A percentile compares a stretch with the other conserved stretches of the same genome.
These are phyloP conservation scores for Ancistrus triradiatus DNA, from an alignment of 2,113 vertebrate species.

Conservation along the genomic window DNA sequence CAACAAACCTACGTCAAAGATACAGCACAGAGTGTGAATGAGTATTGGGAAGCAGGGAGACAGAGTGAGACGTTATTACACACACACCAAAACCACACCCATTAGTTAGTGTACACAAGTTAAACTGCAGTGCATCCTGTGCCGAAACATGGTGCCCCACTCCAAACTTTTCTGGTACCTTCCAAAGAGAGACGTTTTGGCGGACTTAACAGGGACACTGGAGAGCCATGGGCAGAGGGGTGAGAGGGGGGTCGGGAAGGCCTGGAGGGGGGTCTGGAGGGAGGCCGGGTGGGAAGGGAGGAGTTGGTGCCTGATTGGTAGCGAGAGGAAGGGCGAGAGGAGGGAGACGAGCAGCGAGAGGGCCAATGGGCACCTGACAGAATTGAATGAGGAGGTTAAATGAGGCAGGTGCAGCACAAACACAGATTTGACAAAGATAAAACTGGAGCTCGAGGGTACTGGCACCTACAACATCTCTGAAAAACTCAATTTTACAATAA, in stretches of 20 bases:
- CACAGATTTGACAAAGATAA: not conserved
- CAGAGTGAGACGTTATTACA: constrained; percentile 26
- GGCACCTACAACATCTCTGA: no score
- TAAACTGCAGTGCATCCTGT: constrained; percentile 66
- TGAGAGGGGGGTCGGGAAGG: constrained; percentile 97
- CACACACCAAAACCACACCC: constrained; percentile 15
- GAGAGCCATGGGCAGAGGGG: constrained; percentile 96
- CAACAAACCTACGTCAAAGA: no score
- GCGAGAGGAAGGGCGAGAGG: constrained; percentile 96
- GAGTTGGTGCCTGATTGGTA: constrained; percentile 88
- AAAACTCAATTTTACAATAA: not conserved
- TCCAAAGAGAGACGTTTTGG: constrained; percentile 99
- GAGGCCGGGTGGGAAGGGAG: constrained; percentile 97
- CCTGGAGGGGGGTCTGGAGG: constrained; percentile 98
- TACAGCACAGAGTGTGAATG: no score
- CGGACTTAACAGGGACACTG: constrained; percentile 91
- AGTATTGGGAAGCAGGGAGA: not conserved
- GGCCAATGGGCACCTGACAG: constrained; percentile 98
- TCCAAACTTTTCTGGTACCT: constrained; percentile 87
- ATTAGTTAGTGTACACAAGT: constrained; percentile 25
- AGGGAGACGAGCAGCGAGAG: constrained; percentile 98
- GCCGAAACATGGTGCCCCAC: constrained; percentile 57
- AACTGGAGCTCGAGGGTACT: no score
- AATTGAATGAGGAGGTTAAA: constrained; percentile 50
- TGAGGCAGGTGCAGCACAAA: constrained; percentile 23